Base-by-base conservation (phyloP, 2,113 vertebrate species). In the Gasterosteus aculeatus region DNA sequence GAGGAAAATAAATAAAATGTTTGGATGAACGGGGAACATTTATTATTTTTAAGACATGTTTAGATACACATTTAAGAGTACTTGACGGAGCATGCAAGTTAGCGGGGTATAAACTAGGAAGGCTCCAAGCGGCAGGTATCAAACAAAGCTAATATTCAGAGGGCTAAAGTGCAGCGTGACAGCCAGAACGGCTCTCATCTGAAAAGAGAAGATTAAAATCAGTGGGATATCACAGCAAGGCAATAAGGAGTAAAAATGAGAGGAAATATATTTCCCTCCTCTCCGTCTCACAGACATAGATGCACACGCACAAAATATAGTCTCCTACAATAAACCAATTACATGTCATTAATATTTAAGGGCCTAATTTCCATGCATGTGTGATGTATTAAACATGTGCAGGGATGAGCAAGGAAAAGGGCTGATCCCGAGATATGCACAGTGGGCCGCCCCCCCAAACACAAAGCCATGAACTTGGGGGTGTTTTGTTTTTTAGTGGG, bases 121-220 rank as follows among this genome's bases (percentile, higher is more conserved):
- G 84, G 85, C 85, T 78, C 86, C 61, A 68, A 84, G 89, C 92
- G 75, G 91, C 89, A 83, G 82, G 88, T 89, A 87, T 92, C 91
- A 90, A 88, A 83, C 85, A 56, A 75, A 83, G 88, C 83, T 88
- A 82, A 91, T 92, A 93, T 94, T 93, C 91, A 87, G 77, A 87
- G 88, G 87, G 85, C 85, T 87, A 87, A 85, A 93, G 91, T 89
- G 88, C 85, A 90, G 76, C 49, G 85, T 81, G 87, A 92, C 86
- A 91, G 87, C 77, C 86, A 85, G 89, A 94, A 94, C 92, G 76
- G 92, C 87, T 93, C 93, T 94, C 93, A 92, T 93, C 90, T 91
- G 93, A 93, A 90, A 87, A 89, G 88, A 93, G 87, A 93, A 94
- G 93, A 95, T 94, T 95, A 94, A 94, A 95, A 93, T 95, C 94